Evolutionary conservation across 1,140 invertebrate genomes (phyloP), one percentile per base, ranked within the genome.

Genomic region (Leptinotarsa undecemlineata): DNA sequence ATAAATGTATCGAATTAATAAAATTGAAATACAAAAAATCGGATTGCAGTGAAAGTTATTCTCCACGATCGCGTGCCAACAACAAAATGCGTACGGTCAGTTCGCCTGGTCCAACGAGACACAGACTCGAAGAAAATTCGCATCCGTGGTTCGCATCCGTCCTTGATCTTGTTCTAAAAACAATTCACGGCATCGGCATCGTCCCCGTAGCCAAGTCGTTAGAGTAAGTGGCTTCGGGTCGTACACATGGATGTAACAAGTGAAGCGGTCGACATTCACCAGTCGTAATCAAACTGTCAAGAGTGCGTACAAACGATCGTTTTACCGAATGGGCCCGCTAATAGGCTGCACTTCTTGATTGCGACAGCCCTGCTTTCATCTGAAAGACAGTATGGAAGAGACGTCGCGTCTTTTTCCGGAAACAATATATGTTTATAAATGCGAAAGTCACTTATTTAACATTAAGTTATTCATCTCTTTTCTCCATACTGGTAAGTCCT

Each of bases 121-220:
- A 17, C 6, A 19, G 15, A 57, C 51, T 57, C 33, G 33, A 42
- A 42, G 33, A 8, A 42, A 57, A 17, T 57, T 57, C 51, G 51
- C n/a, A 15, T 57, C n/a, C 51, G 51, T 19, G 15, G 51, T 17
- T 57, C 51, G 64, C 21, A 17, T 13, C 15, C 64, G 64, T 21
- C 64, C 64, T 67, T 67, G 64, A 67, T 67, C 64, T 67, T 67
- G 64, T 67, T 67, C 64, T 67, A 67, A 23, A 67, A 67, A 42
- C 64, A 26, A 57, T 17, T 23, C 64, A 42, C 64, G 64, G 26
- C 51, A 57, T 57, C 51, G 14, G n/a, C 51, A 57, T 57, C 51
- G 23, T 67, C 19, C 19, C 64, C 64, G 62, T 63, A 15, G 64
- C 64, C 21, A 33, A 23, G 64, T 67, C 42, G 64, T 67, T 42